Evolutionary conservation across 2,113 vertebrate genomes (phyloP).

Genomic region (Peucedramus taeniatus): DNA sequence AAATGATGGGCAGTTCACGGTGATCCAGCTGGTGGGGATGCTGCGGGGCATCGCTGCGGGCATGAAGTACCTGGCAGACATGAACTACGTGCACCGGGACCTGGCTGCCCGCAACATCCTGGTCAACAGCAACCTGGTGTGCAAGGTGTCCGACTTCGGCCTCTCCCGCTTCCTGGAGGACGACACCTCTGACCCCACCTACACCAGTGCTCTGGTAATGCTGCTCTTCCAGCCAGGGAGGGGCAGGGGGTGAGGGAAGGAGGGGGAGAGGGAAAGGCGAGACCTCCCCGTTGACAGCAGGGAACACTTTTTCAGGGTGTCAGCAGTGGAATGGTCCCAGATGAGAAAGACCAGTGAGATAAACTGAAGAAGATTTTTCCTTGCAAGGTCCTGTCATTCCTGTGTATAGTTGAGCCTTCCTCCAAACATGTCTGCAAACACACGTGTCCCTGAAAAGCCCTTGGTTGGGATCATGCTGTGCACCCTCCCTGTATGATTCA

Average conservation of each 20-base stretch:
- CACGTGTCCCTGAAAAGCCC: neutral
- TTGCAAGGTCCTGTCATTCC: neutral
- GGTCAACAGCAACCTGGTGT: conserved; percentile 97
- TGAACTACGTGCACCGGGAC: conserved; percentile 96
- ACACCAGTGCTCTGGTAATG: conserved; percentile 93
- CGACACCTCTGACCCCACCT: conserved; percentile 93
- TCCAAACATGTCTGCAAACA: neutral
- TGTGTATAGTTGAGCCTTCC: neutral
- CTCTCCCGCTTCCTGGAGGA: conserved; percentile 95
- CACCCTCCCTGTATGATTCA: neutral
- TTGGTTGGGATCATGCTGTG: neutral
- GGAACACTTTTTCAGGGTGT: neutral
- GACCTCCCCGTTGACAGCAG: accelerated
- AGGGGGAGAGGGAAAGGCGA: too few relatives aligned
- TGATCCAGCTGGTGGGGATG: conserved; percentile 97
- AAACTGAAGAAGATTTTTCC: neutral
- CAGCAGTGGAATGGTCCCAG: neutral
- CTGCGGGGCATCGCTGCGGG: conserved; percentile 90
- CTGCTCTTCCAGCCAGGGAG: neutral
- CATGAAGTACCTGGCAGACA: conserved; percentile 95
- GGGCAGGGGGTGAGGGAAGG: neutral
- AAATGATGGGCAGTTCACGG: conserved; percentile 96
- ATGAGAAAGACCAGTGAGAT: neutral
- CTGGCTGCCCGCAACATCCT: conserved; percentile 94
- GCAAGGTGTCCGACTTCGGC: conserved; percentile 95